phyloP scores from a whole-genome alignment of 2,113 vertebrate species.

The Sterrhoptilus dennistouni region DNA sequence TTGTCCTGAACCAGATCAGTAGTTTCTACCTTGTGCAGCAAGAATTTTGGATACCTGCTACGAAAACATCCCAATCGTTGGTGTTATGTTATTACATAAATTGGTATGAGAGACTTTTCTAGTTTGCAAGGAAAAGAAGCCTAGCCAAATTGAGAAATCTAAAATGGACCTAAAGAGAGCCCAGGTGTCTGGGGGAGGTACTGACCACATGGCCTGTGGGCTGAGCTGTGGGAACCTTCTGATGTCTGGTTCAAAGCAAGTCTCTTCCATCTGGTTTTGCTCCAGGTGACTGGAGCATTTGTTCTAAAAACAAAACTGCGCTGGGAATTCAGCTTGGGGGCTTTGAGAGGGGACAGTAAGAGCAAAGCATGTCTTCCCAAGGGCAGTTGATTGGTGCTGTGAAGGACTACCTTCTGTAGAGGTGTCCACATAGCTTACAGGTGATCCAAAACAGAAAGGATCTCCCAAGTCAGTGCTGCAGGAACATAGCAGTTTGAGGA shows the following conservation, averaged over 20 bases:
- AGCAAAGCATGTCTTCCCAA: neutral
- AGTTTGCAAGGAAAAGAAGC: neutral
- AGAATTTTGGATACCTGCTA: neutral
- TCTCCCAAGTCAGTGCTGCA: neutral
- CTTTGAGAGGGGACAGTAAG: neutral
- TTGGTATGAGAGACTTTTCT: neutral
- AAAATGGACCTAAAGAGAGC: neutral
- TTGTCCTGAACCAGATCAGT: neutral
- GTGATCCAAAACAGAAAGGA: neutral
- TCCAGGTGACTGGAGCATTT: neutral
- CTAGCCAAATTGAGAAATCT: neutral
- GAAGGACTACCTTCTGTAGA: neutral
- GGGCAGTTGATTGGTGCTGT: neutral
- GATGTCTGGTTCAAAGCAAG: neutral
- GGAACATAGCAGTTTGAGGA: neutral
- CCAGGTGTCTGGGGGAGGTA: neutral
- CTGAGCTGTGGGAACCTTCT: neutral
- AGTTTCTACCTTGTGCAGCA: neutral
- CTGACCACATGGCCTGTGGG: neutral
- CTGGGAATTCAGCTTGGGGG: neutral
- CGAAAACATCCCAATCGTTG: accelerated
- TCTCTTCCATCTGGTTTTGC: neutral
- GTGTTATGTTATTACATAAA: neutral
- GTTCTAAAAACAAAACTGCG: neutral
- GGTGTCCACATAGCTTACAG: neutral